Conservation (phyloP, 2,888 invertebrate species). For the Tipula confusa region DNA sequence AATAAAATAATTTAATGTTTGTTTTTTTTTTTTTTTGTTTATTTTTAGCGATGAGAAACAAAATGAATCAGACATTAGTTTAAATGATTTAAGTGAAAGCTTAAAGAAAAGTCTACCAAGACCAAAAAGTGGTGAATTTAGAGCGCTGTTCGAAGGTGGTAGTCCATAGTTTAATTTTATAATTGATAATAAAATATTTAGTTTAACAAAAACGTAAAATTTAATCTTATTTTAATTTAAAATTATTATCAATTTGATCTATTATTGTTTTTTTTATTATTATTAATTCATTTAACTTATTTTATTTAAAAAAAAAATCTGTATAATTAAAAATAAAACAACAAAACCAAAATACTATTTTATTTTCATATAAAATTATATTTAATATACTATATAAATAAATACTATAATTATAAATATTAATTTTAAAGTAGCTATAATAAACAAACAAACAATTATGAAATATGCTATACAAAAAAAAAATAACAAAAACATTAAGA, state of each 20-base stretch:
- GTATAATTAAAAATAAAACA: too few species aligned
- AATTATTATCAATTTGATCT: not conserved
- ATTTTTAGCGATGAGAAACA: constrained; percentile 48
- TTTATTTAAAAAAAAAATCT: too few species aligned
- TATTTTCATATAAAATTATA: not conserved
- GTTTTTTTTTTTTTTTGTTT: not conserved
- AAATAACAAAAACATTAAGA: not conserved
- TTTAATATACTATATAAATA: not conserved
- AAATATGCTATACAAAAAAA: not conserved
- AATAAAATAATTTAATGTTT: not conserved
- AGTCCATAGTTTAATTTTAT: constrained; percentile 45
- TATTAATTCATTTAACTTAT: not conserved
- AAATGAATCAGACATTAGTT: constrained; percentile 49
- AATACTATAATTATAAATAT: not conserved
- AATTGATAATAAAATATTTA: not conserved
- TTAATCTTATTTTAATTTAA: not conserved
- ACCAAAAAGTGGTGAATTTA: constrained; percentile 51
- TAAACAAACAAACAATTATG: constrained; percentile 13
- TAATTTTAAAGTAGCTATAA: not conserved
- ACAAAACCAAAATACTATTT: not conserved
- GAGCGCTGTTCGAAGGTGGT: constrained; percentile 50
- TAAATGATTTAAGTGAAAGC: constrained; percentile 48
- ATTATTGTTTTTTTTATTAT: not conserved
- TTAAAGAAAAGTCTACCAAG: constrained; percentile 49
- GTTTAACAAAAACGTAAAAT: not conserved